These are phyloP conservation scores for Riptortus pedestris DNA, from an alignment of 1,140 invertebrate species.

Conservation along the genomic window DNA sequence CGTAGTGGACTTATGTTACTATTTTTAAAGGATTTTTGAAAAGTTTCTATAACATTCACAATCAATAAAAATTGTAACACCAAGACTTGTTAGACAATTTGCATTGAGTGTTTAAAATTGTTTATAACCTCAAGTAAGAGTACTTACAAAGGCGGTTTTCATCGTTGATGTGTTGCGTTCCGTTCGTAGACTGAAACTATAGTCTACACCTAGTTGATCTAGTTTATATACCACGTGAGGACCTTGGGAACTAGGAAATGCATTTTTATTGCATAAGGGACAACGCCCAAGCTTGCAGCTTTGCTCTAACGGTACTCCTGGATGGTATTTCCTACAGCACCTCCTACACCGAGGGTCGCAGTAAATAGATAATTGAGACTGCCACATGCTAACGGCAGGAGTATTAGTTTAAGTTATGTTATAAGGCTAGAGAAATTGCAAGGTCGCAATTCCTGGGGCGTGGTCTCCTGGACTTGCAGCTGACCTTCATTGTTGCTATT, in stretches of 20 bases:
- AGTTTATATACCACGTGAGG: not conserved
- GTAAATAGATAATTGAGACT: no score
- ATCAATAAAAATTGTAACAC: not conserved
- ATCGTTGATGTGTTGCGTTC: not conserved
- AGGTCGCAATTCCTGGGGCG: no score
- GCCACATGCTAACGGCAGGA: no score
- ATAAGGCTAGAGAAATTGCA: no score
- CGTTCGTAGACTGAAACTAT: not conserved
- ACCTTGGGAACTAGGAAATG: slow-evolving; percentile 4
- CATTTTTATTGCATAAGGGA: not conserved
- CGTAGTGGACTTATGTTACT: no score
- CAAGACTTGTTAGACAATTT: not conserved
- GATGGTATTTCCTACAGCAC: no score
- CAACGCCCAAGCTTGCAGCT: slow-evolving; percentile 10
- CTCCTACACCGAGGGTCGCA: no score
- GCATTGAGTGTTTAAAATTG: not conserved
- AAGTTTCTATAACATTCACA: not conserved
- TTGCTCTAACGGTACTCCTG: no score
- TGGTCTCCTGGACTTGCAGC: no score
- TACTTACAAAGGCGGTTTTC: slow-evolving; percentile 8
- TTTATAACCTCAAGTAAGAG: not conserved
- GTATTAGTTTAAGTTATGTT: no score
- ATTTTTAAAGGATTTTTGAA: not conserved
- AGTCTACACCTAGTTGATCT: not conserved
- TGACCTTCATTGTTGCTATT: no score